Evolutionary conservation across 2,888 invertebrate species (phyloP).

Genomic region (Tridacna crocea): DNA sequence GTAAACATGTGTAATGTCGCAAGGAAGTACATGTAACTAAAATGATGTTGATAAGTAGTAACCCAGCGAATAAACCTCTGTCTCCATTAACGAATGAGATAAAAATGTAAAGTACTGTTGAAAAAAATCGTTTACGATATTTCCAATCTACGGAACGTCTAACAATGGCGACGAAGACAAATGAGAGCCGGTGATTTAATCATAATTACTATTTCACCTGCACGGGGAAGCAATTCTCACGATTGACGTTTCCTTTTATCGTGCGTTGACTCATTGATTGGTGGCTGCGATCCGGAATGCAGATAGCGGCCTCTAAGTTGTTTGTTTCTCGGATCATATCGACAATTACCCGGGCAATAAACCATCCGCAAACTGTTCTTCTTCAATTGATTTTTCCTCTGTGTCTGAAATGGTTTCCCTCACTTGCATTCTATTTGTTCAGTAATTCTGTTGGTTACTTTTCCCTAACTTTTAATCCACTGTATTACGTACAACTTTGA

Average conservation of each 20-base stretch:
- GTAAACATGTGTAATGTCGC: no score
- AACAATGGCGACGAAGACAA: conserved; percentile 26
- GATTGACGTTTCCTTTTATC: conserved; percentile 54
- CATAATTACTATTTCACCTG: conserved; percentile 53
- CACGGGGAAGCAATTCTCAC: conserved; percentile 54
- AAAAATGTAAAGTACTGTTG: no score
- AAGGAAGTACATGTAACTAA: no score
- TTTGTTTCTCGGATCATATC: conserved; percentile 53
- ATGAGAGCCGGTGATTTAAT: conserved; percentile 32
- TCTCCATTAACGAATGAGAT: no score
- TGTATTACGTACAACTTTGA: no score
- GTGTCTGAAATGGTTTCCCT: background rate
- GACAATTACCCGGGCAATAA: conserved; percentile 50
- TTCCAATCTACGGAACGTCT: background rate
- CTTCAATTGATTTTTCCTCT: conserved; percentile 15
- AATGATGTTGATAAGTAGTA: no score
- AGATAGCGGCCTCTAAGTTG: conserved; percentile 54
- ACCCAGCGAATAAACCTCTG: no score
- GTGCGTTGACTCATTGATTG: conserved; percentile 50
- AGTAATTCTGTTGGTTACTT: no score
- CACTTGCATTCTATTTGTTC: no score
- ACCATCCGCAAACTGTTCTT: conserved; percentile 31
- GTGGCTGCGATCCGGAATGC: conserved; percentile 35
- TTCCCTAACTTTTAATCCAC: no score
- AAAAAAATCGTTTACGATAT: background rate